Conservation (phyloP, 2,113 vertebrate genomes). For the Oncorhynchus kisutch region DNA sequence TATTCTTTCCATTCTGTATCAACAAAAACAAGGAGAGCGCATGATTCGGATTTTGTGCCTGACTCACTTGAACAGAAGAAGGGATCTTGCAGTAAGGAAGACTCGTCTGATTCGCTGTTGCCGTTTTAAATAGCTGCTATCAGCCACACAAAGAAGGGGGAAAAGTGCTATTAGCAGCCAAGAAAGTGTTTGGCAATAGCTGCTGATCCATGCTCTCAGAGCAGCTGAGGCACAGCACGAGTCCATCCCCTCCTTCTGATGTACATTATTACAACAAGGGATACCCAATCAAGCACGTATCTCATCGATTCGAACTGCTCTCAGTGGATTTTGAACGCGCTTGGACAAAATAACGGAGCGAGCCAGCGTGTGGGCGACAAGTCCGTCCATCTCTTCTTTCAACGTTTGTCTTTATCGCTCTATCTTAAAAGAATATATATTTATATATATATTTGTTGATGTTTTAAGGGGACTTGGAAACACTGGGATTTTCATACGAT, state of each 20-base stretch:
- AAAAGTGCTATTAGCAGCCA: conserved; percentile 69
- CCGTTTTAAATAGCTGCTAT: conserved; percentile 76
- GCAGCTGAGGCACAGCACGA: conserved; percentile 69
- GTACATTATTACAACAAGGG: conserved; percentile 85
- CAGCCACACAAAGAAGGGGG: conserved; percentile 61
- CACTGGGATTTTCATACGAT: conserved; percentile 60
- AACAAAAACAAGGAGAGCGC: conserved; percentile 22
- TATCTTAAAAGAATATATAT: conserved; percentile 7
- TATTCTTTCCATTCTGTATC: conserved; percentile 52
- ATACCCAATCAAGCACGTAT: conserved; percentile 91
- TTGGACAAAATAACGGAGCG: conserved; percentile 69
- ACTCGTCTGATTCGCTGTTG: conserved; percentile 68
- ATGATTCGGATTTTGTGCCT: conserved; percentile 58
- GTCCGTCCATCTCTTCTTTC: conserved; percentile 58
- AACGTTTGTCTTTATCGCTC: conserved; percentile 15
- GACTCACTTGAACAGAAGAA: conserved; percentile 51
- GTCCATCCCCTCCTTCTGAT: conserved; percentile 74
- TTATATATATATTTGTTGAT: conserved; percentile 30
- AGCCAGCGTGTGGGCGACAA: conserved; percentile 63
- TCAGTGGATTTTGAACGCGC: conserved; percentile 73
- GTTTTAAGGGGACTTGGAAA: conserved; percentile 32
- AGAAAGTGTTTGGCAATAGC: conserved; percentile 77
- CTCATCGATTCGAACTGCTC: conserved; percentile 85
- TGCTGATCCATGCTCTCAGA: conserved; percentile 74
- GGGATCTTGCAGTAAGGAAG: conserved; percentile 59